Conservation (phyloP, 1,140 invertebrate species). For the Lordiphosa clarofinis region DNA sequence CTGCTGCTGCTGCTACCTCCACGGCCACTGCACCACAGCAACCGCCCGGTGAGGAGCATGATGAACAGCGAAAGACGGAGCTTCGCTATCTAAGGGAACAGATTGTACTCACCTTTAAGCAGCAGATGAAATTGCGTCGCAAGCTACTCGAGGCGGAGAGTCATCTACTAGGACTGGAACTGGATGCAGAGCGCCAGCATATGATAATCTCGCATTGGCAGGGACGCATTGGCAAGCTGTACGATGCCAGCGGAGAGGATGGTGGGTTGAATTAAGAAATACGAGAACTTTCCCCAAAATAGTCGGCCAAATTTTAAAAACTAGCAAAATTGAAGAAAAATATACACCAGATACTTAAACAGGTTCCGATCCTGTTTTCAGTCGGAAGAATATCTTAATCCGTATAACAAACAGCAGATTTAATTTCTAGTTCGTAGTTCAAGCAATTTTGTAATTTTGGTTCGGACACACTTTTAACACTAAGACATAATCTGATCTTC, state of each 20-base stretch:
- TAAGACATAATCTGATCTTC: too few relatives aligned
- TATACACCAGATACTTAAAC: too few relatives aligned
- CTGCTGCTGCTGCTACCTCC: conserved; percentile 62
- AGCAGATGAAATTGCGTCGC: conserved; percentile 92
- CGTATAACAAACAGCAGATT: too few relatives aligned
- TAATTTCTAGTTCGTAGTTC: too few relatives aligned
- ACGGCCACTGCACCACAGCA: conserved; percentile 28
- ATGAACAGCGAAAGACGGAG: conserved; percentile 81
- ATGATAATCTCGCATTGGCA: conserved; percentile 93
- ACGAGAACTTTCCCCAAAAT: neutral
- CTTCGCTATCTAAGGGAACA: conserved; percentile 89
- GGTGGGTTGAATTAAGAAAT: conserved; percentile 30
- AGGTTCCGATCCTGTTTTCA: too few relatives aligned
- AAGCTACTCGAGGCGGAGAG: conserved; percentile 93
- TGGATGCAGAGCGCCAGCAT: conserved; percentile 92
- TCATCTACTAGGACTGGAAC: conserved; percentile 88
- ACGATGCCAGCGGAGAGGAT: conserved; percentile 79
- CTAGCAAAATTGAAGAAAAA: too few relatives aligned
- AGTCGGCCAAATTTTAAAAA: too few relatives aligned
- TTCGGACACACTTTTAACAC: too few relatives aligned
- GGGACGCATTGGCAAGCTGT: conserved; percentile 87
- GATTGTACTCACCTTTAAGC: conserved; percentile 92
- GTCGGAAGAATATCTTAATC: too few relatives aligned
- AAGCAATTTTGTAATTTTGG: too few relatives aligned
- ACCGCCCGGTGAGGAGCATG: conserved; percentile 38